These are phyloP conservation scores for Numida meleagris DNA, from an alignment of 2,113 vertebrate species.

Conservation along the genomic window DNA sequence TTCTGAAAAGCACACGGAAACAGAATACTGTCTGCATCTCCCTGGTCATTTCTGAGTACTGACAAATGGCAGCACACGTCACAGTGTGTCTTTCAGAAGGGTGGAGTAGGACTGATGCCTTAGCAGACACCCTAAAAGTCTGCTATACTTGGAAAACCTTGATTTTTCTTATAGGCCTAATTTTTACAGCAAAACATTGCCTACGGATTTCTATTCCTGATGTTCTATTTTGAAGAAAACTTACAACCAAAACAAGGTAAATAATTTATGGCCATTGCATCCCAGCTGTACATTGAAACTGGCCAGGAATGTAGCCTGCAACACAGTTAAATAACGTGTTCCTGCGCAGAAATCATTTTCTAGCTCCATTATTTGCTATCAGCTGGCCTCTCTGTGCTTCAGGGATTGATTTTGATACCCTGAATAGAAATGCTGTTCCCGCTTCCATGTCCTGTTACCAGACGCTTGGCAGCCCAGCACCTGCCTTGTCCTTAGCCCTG, in stretches of 20 bases:
- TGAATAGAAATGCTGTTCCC: not conserved
- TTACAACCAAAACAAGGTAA: not conserved
- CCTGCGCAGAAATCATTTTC: not conserved
- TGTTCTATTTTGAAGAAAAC: not conserved
- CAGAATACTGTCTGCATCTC: not conserved
- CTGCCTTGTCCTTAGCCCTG: not conserved
- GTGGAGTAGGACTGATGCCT: not conserved
- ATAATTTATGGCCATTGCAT: not conserved
- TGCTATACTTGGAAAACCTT: not conserved
- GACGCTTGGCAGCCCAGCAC: not conserved
- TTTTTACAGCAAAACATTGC: not conserved
- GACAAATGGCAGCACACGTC: not conserved
- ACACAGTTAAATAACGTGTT: not conserved
- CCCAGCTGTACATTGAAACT: not conserved
- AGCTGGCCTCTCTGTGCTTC: not conserved
- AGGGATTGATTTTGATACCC: not conserved
- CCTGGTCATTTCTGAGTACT: not conserved
- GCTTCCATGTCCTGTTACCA: not conserved
- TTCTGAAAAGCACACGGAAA: not conserved
- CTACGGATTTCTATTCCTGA: not conserved
- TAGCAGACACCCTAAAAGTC: not conserved
- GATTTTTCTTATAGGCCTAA: not conserved
- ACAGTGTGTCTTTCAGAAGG: not conserved
- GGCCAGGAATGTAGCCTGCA: not conserved
- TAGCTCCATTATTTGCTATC: conserved; percentile 28